Percentiles rank a stretch among this genome's conserved stretches.
Evolutionary conservation across 2,797 vertebrate genomes (phyloP).

Genomic region (Picus viridis): DNA sequence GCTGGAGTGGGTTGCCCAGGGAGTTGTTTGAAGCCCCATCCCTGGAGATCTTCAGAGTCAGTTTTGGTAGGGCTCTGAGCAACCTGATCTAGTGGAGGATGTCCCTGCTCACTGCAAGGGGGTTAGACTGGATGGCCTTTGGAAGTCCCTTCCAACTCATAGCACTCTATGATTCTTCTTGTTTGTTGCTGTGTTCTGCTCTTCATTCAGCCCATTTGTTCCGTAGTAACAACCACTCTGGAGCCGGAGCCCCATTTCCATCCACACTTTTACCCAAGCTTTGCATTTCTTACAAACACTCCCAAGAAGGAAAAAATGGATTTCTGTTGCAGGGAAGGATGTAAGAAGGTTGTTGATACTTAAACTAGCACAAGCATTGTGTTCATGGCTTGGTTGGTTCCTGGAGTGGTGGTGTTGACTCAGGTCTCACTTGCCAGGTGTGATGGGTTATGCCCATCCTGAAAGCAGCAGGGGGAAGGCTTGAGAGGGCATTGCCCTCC

Average conservation of each 20-base stretch:
- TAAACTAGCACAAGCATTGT: not conserved
- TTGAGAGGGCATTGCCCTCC: too few species aligned
- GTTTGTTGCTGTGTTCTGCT: not conserved
- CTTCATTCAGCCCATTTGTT: not conserved
- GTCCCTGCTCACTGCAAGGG: too few species aligned
- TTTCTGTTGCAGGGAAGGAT: not conserved
- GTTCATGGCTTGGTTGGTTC: not conserved
- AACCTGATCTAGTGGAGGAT: too few species aligned
- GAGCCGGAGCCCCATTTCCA: not conserved
- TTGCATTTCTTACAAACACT: not conserved
- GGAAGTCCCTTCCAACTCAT: too few species aligned
- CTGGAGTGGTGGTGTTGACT: not conserved
- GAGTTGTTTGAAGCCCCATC: too few species aligned
- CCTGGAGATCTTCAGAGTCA: too few species aligned
- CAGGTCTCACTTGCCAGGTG: not conserved
- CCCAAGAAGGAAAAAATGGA: not conserved
- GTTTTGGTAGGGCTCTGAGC: too few species aligned
- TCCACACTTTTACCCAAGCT: not conserved
- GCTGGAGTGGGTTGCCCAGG: not conserved
- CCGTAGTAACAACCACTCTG: rapidly evolving
- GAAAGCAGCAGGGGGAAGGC: too few species aligned
- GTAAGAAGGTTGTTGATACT: not conserved
- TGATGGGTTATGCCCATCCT: too few species aligned
- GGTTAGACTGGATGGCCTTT: too few species aligned
- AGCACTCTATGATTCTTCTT: not conserved